Conservation (phyloP, 2,113 vertebrate species). For the Morone chrysops region DNA sequence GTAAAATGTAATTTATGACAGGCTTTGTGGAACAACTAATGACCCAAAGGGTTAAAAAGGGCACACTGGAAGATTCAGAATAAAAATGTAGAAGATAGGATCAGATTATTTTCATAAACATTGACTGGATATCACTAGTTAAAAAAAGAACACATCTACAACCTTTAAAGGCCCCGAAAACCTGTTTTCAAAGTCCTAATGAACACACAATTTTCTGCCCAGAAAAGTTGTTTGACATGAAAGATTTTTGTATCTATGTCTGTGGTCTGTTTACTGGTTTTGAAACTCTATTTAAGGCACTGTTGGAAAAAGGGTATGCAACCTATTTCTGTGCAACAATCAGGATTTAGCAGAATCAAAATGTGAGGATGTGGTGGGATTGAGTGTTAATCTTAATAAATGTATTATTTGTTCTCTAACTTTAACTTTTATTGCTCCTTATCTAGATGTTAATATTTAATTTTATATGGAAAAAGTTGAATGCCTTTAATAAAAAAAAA, state of each 20-base stretch:
- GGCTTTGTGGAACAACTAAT: neutral
- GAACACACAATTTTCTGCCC: neutral
- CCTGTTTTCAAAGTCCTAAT: neutral
- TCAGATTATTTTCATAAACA: neutral
- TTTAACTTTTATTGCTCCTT: neutral
- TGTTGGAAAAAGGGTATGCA: conserved; percentile 2
- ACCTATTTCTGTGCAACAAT: neutral
- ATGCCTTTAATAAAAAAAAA: neutral
- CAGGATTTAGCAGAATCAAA: neutral
- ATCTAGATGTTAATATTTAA: neutral
- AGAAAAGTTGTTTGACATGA: neutral
- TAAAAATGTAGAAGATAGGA: neutral
- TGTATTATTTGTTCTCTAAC: neutral
- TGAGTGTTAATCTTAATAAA: neutral
- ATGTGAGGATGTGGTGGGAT: neutral
- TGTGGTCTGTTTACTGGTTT: neutral
- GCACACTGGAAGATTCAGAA: neutral
- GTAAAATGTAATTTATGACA: conserved; percentile 42
- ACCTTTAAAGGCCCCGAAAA: neutral
- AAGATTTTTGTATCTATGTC: neutral
- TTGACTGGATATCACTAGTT: neutral
- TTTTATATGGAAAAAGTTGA: neutral
- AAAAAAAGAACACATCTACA: neutral
- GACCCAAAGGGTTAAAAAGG: conserved; percentile 23
- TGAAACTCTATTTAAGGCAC: neutral